Conservation (phyloP, 1,140 invertebrate species). For the Muscidifurax raptorellus region DNA sequence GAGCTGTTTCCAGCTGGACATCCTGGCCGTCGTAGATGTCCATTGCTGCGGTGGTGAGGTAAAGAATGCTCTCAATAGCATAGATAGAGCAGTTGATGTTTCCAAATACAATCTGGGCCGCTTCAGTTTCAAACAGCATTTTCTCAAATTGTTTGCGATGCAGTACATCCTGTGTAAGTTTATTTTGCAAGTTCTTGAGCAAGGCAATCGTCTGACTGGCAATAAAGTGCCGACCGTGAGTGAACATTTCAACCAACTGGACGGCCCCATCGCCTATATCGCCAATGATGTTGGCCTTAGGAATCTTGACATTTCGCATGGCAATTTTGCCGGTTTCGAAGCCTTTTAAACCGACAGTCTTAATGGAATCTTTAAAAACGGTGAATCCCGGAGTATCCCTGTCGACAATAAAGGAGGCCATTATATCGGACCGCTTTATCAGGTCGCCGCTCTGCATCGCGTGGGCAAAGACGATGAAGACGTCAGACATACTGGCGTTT, state of each 20-base stretch:
- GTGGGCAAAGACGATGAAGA: constrained; percentile 76
- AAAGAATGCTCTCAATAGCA: constrained; percentile 86
- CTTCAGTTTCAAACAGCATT: constrained; percentile 76
- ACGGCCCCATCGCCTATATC: constrained; percentile 58
- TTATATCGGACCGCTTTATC: constrained; percentile 59
- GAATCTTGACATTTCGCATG: constrained; percentile 75
- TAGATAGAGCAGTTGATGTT: constrained; percentile 78
- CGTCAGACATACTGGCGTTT: constrained; percentile 71
- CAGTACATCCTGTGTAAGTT: constrained; percentile 79
- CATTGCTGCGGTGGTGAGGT: constrained; percentile 82
- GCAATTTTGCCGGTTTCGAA: constrained; percentile 65
- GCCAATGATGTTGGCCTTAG: constrained; percentile 69
- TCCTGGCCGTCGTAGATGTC: constrained; percentile 84
- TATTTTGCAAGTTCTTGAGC: constrained; percentile 72
- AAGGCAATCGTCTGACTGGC: constrained; percentile 67
- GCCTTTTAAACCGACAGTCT: constrained; percentile 84
- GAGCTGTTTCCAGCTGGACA: constrained; percentile 85
- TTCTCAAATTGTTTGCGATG: constrained; percentile 81
- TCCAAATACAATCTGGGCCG: constrained; percentile 78
- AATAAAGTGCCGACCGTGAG: constrained; percentile 65
- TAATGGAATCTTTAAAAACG: constrained; percentile 79
- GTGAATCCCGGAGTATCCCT: constrained; percentile 81
- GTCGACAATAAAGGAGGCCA: constrained; percentile 88
- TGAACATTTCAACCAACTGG: constrained; percentile 61
- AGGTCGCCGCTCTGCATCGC: constrained; percentile 59